Evolutionary conservation across 2,888 invertebrate species (phyloP).

Genomic region (Heliconius erato): DNA sequence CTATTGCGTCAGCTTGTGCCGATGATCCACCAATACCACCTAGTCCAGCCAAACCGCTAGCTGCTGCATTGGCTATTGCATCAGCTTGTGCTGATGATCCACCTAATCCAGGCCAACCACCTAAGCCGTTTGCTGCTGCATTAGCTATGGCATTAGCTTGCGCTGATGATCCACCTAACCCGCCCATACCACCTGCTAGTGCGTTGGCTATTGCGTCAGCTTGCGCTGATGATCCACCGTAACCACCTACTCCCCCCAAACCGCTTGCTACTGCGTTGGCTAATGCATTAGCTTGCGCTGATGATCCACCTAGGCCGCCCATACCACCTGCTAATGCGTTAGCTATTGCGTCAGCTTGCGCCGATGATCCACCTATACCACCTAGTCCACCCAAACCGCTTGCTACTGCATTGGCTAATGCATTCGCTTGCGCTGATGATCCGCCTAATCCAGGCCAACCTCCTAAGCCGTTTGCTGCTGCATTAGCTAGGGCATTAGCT

Average conservation of each 20-base stretch:
- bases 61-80: slow-evolving; percentile 36
- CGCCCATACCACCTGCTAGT: background rate
- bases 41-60: slow-evolving; percentile 42
- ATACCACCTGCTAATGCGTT: slow-evolving; percentile 43
- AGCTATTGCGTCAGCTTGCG: slow-evolving; percentile 33
- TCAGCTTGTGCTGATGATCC: slow-evolving; percentile 33
- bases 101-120: background rate
- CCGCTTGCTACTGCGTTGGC: slow-evolving; percentile 47
- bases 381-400: slow-evolving; percentile 30
- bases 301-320: slow-evolving; percentile 23
- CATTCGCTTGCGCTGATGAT: slow-evolving; percentile 47
- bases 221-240: background rate
- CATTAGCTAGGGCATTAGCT: slow-evolving; percentile 45
- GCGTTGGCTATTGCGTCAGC: slow-evolving; percentile 45
- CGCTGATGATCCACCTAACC: slow-evolving; percentile 11
- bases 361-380: slow-evolving; percentile 38
- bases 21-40: slow-evolving; percentile 14
- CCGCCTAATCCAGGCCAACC: slow-evolving; percentile 21
- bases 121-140: slow-evolving; percentile 24
- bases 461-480: background rate
- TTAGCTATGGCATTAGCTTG: slow-evolving; percentile 38
- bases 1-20: slow-evolving; percentile 37
- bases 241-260: slow-evolving; percentile 10
- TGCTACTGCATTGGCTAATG: slow-evolving; percentile 32
- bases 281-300: slow-evolving; percentile 48